Evolutionary conservation across 2,797 vertebrate species (phyloP).

Genomic region (Chanos chanos): DNA sequence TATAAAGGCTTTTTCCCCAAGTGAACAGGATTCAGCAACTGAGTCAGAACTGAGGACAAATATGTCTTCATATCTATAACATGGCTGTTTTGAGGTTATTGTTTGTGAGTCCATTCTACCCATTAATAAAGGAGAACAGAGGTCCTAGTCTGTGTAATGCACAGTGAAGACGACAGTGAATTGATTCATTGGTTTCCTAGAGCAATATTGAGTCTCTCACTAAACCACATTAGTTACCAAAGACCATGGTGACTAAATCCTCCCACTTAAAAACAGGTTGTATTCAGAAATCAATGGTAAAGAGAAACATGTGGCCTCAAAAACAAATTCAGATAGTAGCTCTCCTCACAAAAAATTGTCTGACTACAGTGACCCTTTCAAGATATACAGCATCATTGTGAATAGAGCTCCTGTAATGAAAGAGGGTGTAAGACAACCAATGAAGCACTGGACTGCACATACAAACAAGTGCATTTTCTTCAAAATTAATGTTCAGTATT

Average conservation of each 20-base stretch:
- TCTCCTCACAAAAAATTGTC: no score
- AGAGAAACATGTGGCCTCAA: no score
- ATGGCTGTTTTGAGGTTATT: no score
- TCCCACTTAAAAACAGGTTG: neutral
- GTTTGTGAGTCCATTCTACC: neutral
- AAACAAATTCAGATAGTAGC: no score
- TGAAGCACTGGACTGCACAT: no score
- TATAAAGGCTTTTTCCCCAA: no score
- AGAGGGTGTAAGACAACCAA: no score
- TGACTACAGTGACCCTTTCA: no score
- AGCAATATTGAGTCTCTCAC: neutral
- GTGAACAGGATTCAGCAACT: constrained; percentile 59
- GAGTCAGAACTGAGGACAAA: constrained; percentile 52
- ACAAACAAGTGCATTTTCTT: no score
- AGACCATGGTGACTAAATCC: neutral
- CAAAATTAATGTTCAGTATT: no score
- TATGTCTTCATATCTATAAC: constrained; percentile 59
- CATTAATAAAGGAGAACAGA: neutral
- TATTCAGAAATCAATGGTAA: neutral
- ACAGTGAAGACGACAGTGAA: constrained; percentile 3
- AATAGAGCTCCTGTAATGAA: no score
- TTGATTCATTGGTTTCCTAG: neutral
- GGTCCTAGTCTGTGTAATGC: neutral
- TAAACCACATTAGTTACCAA: constrained; percentile 4
- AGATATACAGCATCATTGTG: no score